Base-by-base conservation (phyloP, 2,888 invertebrate species). In the Sialis fuliginosa region DNA sequence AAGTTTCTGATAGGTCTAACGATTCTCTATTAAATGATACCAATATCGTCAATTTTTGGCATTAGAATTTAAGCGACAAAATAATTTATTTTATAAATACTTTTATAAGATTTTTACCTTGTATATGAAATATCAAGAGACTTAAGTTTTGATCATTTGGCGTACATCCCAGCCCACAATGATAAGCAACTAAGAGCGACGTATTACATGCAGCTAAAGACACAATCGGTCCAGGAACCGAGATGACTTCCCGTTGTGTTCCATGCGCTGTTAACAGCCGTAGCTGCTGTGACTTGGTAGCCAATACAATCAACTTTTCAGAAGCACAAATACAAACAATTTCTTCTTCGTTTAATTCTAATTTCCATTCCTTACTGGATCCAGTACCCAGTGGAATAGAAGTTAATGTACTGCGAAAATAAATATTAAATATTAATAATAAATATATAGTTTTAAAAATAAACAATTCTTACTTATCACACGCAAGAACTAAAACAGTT, bases 201-300 rank as follows among this genome's bases (percentile, higher is more conserved):
- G 76, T 69, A 37, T 70, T 70, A 52, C 70, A 68, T 1, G 77
- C 81, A 41, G 77, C 65, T 61, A 87, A 66, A 32, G 79, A 71
- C 5, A 91, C 75, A 10, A 83, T 67, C 5, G 80, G 75, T 1
- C 90, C 89, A 0, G 85, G 79, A 44, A 87, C 61, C 1, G 77
- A 73, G 45, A 89, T 65, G 6, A 83, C 64, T 59, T 86, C 84
- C 57, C 81, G 74, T 67, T 97, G 96, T 0, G 87, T 80, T 42
- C 97, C 97, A 64, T 82, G 79, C 8, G 85, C 69, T 5, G 86
- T 84, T 63, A 83, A 93, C 5, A 96, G 64, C n/a, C 95, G 68
- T 44, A 97, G 63, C 53, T 81, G 74, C 22, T 88, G 70, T 47
- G 72, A 72, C 54, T 73, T 75, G 1, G 91, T 91, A 2, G 81